Evolutionary conservation across 1,140 invertebrate genomes (phyloP).

Genomic region (Marisa cornuarietis): DNA sequence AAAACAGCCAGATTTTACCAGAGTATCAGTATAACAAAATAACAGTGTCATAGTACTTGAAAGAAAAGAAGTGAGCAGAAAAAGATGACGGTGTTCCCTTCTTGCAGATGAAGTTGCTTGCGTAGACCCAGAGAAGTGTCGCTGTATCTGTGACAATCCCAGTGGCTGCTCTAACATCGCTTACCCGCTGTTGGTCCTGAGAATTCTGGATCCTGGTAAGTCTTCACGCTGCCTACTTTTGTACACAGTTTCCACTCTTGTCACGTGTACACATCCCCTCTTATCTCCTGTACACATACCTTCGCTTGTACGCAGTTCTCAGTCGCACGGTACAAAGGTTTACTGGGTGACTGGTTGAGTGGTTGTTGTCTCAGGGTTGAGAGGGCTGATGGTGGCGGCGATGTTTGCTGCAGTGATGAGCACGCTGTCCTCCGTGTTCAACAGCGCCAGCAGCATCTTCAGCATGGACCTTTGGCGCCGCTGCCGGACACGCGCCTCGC

Average conservation of each 20-base stretch:
- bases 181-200: constrained; percentile 68
- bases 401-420: constrained; percentile 70
- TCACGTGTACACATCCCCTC: too few species aligned
- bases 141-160: constrained; percentile 64
- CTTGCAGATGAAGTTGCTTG: constrained; percentile 66
- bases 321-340: too few species aligned
- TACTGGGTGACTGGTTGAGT: too few species aligned
- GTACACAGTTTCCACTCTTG: too few species aligned
- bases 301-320: too few species aligned
- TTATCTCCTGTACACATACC: too few species aligned
- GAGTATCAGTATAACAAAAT: too few species aligned
- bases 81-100: constrained; percentile 33
- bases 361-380: constrained; percentile 26
- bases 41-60: too few species aligned
- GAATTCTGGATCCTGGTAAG: constrained; percentile 63
- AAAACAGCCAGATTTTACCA: not conserved
- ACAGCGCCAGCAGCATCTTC: constrained; percentile 70
- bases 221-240: too few species aligned
- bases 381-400: constrained; percentile 69
- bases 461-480: constrained; percentile 70
- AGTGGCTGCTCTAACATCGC: constrained; percentile 69
- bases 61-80: too few species aligned
- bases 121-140: constrained; percentile 64
- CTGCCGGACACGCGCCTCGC: constrained; percentile 61
- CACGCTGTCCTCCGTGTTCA: constrained; percentile 70